Conservation (phyloP, 2,797 vertebrate genomes). For the Propithecus perrieri region DNA sequence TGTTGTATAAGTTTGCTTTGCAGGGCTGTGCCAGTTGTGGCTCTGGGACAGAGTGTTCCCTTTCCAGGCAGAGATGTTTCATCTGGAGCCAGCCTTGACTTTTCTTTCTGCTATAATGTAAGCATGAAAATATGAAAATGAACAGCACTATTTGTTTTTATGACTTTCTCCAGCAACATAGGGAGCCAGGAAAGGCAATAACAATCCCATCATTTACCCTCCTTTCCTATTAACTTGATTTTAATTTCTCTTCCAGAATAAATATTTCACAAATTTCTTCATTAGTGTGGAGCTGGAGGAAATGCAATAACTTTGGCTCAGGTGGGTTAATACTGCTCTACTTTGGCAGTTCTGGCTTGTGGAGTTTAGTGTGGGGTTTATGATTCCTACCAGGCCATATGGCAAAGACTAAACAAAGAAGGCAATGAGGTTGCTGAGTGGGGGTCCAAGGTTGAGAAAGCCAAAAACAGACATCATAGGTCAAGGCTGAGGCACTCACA, state of each 20-base stretch:
- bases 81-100: conserved; percentile 72
- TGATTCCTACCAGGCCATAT: conserved; percentile 17
- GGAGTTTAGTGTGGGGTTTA: conserved; percentile 23
- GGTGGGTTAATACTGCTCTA: conserved; percentile 11
- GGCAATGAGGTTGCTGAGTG: not conserved
- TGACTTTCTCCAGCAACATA: conserved; percentile 63
- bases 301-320: conserved; percentile 64
- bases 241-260: conserved; percentile 72
- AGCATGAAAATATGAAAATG: conserved; percentile 82
- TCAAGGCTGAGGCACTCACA: not conserved
- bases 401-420: conserved; percentile 56
- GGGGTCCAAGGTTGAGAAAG: not conserved
- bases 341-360: not conserved
- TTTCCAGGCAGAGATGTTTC: conserved; percentile 77
- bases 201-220: conserved; percentile 59
- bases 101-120: conserved; percentile 75
- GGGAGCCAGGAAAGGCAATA: conserved; percentile 67
- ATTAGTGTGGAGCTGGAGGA: conserved; percentile 60
- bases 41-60: conserved; percentile 62
- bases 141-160: conserved; percentile 81
- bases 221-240: conserved; percentile 67
- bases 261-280: conserved; percentile 69
- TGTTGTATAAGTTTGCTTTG: conserved; percentile 66
- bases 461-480: not conserved
- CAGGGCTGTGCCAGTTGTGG: conserved; percentile 53